Base-by-base conservation (phyloP, 2,797 vertebrate genomes). In the Enteromius thamalakanensis region DNA sequence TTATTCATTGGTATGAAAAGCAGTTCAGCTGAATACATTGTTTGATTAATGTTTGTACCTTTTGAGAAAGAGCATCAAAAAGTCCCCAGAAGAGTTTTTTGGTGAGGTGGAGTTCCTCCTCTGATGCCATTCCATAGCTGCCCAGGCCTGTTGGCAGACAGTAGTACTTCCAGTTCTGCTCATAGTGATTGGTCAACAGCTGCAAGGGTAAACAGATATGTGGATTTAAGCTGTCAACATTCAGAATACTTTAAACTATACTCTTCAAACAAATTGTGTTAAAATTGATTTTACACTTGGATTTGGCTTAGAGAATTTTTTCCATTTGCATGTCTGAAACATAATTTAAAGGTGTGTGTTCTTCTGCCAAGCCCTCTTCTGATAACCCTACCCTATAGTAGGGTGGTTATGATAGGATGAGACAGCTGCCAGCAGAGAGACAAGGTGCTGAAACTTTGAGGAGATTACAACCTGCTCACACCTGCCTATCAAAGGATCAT, bases 81-180 rank as follows among this genome's bases (percentile, higher is more conserved):
- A 97, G 97, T 74, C 98, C 98, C 98, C 98, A 99, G 94, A 99
- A 99, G 85, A 99, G 96, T 89, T 99, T 99, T 92, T 98, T 98
- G 1, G 98, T 98, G 86, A 99, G 96, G 77, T 98, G 96, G 17
- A 99, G 90, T 79, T 99, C 98, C 84, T 99, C 98, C 88, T 97
- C 98, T 4, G 97, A 96, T 14, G 98, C 97, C 21, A 93, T 95
- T 80, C 98, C 98, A 12, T 94, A 98, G 93, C 92, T 94, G 49
- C 96, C 96, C 88, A 97, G 95, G 86, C 97, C 97, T 51, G 96
- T 96, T 9, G 98, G 98, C 65, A 99, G 95, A 85, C 98, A 99
- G 91, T 99, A 99, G 87, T 99, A 99, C 92, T 99, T 99, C 98
- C 98, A 99, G 92, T 96, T 97, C 91, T 97, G 98, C 85, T 99